Percentiles rank a stretch among this genome's conserved stretches.
Evolutionary conservation across 2,888 invertebrate genomes (phyloP).

Genomic region (Priocnemis perturbator): DNA sequence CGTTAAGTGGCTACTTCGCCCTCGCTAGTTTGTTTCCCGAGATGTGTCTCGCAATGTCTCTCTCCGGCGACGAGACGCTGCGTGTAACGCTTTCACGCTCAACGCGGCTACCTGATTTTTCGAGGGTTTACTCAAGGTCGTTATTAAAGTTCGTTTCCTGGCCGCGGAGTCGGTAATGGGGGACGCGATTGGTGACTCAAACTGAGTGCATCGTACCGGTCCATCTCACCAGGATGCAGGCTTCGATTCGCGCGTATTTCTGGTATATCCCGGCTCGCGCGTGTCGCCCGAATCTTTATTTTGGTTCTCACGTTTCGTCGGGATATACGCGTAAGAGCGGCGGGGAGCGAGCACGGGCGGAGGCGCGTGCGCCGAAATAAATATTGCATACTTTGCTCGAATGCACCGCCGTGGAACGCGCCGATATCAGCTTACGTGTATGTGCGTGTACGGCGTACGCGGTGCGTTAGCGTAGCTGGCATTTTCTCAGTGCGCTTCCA

Average conservation of each 20-base stretch:
- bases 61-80: too few species aligned
- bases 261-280: conserved; percentile 54
- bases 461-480: conserved; percentile 28
- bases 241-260: conserved; percentile 59
- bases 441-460: conserved; percentile 54
- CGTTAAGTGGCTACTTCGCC: too few species aligned
- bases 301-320: conserved; percentile 61
- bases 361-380: conserved; percentile 51
- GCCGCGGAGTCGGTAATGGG: conserved; percentile 33
- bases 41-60: too few species aligned
- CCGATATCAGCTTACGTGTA: too few species aligned
- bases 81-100: too few species aligned
- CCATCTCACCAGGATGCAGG: conserved; percentile 35
- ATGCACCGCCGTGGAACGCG: conserved; percentile 43
- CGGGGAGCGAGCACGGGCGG: conserved; percentile 26
- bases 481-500: conserved; percentile 24
- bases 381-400: conserved; percentile 52
- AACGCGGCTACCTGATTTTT: too few species aligned
- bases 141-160: conserved; percentile 39
- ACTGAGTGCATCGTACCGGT: too few species aligned
- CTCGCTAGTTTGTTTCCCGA: too few species aligned
- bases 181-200: background rate
- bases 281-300: conserved; percentile 60
- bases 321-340: conserved; percentile 26
- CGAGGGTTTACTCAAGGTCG: conserved; percentile 6